Base-by-base conservation (phyloP, 2,888 invertebrate species). In the Atherix ibis region DNA sequence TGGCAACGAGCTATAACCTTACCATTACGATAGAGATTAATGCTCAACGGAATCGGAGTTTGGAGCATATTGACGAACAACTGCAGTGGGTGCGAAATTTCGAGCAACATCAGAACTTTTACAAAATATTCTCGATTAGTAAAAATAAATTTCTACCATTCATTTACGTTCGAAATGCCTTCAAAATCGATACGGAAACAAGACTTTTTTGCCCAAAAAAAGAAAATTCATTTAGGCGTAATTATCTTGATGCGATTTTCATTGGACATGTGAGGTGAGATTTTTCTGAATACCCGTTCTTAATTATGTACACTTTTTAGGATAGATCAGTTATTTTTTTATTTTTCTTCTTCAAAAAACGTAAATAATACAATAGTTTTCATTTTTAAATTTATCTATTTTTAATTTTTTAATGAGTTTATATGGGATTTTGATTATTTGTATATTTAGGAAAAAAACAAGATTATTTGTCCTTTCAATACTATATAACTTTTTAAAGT, bases 81-180 rank as follows among this genome's bases (percentile, higher is more conserved):
- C 49, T 70, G 31, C 48, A 53, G 12, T 45, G 43, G 32, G 43
- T 50, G 28, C 40, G 47, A 31, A 45, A 37, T 29, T 49, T 43
- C 35, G 41, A 46, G 5, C 42, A 43, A 9, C 41, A 48, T 16
- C 52, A 50, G 4, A 52, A 49, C n/a, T 56, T 61, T 38, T 58
- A 58, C 40, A 50, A 52, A 18, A 51, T 61, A 5, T 54, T 51
- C 41, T 56, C 58, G 12, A 47, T 53, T 34, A 46, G 52, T 18
- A 53, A 50, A 24, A 47, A 44, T 5, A 43, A 44, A 2, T 44
- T 53, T 34, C 42, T 66, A 30, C 75, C 76, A n/a, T 58, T 76
- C 19, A 65, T 70, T 46, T 77, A 76, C 47, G 61, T 76, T 14
- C 73, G 73, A 50, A 73, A 75, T 50, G 73, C 73, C 1, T 73